Evolutionary conservation across 2,113 vertebrate species (phyloP), one percentile per base, ranked within the genome.

Genomic region (Ancistrus triradiatus): DNA sequence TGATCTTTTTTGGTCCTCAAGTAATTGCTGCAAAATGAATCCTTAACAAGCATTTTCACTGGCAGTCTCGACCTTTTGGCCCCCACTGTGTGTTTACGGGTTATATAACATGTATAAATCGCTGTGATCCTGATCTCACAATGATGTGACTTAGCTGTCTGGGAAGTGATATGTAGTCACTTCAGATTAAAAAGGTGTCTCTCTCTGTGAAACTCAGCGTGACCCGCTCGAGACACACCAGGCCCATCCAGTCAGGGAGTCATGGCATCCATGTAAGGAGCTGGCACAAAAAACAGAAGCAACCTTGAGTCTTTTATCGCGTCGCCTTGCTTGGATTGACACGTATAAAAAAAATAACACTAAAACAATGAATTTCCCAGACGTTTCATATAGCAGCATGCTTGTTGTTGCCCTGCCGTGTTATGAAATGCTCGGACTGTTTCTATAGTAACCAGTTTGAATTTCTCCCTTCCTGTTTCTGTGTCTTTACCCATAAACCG

Each of bases 391-490:
- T 6, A 27, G 3, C 5, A 6, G 22, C 50, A 44, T 46, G 18
- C 14, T 33, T 55, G 27, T 63, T 53, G 7, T 59, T 51, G 28
- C 15, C 43, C 22, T 66, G 61, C 58, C 44, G 52, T 75, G 55
- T 64, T 69, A 56, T 69, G 49, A 55, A 35, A 66, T 49, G 44
- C 68, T 59, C 60, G 31, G 65, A 47, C 61, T 64, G 77, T 79
- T 79, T 65, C 74, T 70, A 74, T 77, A 72, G 77, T 66, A 77
- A 79, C 74, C 40, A 46, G 56, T 59, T 68, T 51, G 9, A 60
- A 63, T 71, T 64, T 69, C 65, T 72, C 59, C 49, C 46, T 62
- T 49, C 49, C 44, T 69, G 42, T 65, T 22, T 69, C 67, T 70
- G 19, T 74, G 68, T 76, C 77, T 74, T 73, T 71, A 56, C 53